These are phyloP conservation scores for Odontophorus gujanensis DNA, from an alignment of 2,113 vertebrate species.

Conservation along the genomic window DNA sequence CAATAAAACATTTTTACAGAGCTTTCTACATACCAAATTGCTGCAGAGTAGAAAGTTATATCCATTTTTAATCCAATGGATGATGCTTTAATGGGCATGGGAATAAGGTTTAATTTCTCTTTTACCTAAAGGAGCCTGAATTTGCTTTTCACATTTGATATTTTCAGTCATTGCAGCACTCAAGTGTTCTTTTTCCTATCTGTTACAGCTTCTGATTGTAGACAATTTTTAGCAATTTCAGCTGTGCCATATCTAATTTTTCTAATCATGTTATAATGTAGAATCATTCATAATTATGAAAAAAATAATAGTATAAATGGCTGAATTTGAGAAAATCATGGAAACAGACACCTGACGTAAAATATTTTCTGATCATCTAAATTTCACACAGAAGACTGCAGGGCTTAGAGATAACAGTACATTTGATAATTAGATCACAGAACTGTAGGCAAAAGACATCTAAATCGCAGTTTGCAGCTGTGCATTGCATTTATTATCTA, in stretches of 20 bases:
- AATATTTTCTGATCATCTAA: background rate
- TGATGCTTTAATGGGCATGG: background rate
- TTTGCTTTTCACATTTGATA: background rate
- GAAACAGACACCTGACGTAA: background rate
- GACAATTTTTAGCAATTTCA: background rate
- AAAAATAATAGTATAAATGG: background rate
- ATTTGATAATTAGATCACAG: constrained; percentile 20
- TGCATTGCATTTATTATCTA: constrained; percentile 64
- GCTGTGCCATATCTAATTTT: background rate
- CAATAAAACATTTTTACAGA: background rate
- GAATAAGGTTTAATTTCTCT: background rate
- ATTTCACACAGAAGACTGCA: background rate
- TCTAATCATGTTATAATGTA: background rate
- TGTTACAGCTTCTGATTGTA: background rate
- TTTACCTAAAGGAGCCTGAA: background rate
- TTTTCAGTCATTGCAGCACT: background rate
- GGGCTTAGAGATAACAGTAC: background rate
- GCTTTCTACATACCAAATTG: background rate
- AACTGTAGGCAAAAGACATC: constrained; percentile 47
- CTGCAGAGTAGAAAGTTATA: background rate
- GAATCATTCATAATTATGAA: background rate
- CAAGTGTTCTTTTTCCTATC: background rate
- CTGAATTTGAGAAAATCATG: background rate
- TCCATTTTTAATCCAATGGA: background rate
- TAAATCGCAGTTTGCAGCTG: constrained; percentile 69